Evolutionary conservation across 2,888 invertebrate genomes (phyloP), one percentile per base, ranked within the genome.

Genomic region (Alsophila aescularia): DNA sequence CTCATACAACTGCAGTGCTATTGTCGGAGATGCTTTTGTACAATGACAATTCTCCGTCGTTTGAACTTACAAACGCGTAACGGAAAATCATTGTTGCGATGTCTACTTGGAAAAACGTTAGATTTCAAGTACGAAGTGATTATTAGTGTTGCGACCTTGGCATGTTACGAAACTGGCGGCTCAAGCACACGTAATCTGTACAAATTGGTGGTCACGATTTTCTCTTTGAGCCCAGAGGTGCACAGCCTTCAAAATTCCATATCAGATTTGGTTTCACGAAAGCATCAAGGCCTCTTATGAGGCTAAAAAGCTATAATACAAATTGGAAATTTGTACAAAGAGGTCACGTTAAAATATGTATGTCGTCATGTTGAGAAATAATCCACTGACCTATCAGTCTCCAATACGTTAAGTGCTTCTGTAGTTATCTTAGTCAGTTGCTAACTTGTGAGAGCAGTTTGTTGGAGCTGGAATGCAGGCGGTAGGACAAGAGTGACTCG

Each of bases 91-190:
- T 42, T 70, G 64, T 69, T 72, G 75, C 75, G 66, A 68, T 76
- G 67, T 71, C 72, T 67, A 69, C 82, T 85, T 85, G 75, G 83
- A 83, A 83, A 83, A 83, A 40, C 43, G 42, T 45, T 53, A 52
- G 24, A 52, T 47, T 79, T 83, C 39, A 54, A 54, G 18, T 43
- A 39, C 41, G 77, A 34, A 48, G 35, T 80, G 79, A 80, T 87
- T n/a, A n/a, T n/a, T 85, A 81, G 54, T 75, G 43, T 37, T 60
- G 52, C 50, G 83, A 85, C 89, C 90, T 90, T 89, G 87, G 80
- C 75, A 79, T 77, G 76, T 81, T 84, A 85, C 77, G 75, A 66
- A 83, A 86, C 77, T 73, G 74, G 73, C 76, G 75, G 81, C 75
- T 15, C 71, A 68, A 77, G 70, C 78, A 79, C 75, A 83, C 81